A percentile compares a stretch with the other conserved stretches of the same genome.
Evolutionary conservation across 2,888 invertebrate genomes (phyloP).

Genomic region (Pasiphila rectangulata): DNA sequence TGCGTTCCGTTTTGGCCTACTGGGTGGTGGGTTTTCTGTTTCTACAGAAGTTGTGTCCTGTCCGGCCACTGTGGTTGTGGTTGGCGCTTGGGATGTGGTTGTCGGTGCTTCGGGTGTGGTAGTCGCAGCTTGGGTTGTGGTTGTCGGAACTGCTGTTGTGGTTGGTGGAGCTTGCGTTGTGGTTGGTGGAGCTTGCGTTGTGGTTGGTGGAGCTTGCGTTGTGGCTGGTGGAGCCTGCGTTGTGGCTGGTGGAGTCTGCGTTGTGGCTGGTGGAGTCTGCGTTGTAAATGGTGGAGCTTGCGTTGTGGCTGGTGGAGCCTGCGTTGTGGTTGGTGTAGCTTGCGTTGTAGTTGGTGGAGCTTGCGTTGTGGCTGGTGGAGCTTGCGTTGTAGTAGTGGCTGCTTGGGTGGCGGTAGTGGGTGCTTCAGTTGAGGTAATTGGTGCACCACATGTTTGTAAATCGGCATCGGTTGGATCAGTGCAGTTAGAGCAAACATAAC

Average conservation of each 20-base stretch:
- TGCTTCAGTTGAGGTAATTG: conserved; percentile 13
- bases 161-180: not conserved
- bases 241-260: conserved; percentile 6
- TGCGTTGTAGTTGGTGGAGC: conserved; percentile 5
- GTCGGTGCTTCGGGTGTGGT: not conserved
- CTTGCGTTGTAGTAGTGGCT: conserved; percentile 4
- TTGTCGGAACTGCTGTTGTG: not conserved
- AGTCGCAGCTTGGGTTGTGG: not conserved
- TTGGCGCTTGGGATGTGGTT: not conserved
- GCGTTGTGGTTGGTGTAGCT: conserved; percentile 3
- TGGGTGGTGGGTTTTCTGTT: too few species aligned
- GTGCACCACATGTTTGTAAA: conserved; percentile 35
- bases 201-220: not conserved
- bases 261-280: conserved; percentile 1
- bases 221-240: conserved; percentile 2
- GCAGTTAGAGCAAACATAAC: conserved; percentile 45
- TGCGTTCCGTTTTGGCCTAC: too few species aligned
- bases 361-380: conserved; percentile 4
- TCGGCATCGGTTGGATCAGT: conserved; percentile 23
- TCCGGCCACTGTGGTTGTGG: not conserved
- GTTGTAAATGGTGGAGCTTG: conserved; percentile 8
- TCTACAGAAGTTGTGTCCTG: too few species aligned
- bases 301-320: conserved; percentile 7
- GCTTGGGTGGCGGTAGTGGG: conserved; percentile 5
- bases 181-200: not conserved